Evolutionary conservation across 2,888 invertebrate species (phyloP).

Genomic region (Eupeodes latifasciatus): DNA sequence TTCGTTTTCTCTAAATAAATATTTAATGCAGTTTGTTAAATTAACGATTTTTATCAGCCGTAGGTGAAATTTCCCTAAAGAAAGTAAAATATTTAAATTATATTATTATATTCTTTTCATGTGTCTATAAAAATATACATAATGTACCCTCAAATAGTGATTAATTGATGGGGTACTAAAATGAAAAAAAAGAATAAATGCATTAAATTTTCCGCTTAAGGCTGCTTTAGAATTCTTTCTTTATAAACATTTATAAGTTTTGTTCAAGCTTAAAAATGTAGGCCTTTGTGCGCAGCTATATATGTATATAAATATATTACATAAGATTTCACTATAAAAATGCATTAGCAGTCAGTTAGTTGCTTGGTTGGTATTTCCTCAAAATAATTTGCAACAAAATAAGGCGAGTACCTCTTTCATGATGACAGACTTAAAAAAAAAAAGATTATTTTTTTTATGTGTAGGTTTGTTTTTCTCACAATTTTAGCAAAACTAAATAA

Average conservation of each 20-base stretch:
- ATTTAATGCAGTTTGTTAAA: background rate
- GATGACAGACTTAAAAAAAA: background rate
- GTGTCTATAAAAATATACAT: background rate
- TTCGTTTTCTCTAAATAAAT: background rate
- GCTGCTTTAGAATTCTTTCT: background rate
- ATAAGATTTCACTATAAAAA: background rate
- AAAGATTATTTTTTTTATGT: background rate
- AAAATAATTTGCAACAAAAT: constrained; percentile 23
- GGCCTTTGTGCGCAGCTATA: background rate
- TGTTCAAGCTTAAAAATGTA: background rate
- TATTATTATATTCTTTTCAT: background rate
- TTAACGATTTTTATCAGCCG: background rate
- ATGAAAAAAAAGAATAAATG: too few relatives aligned
- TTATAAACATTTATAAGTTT: background rate
- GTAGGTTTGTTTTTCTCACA: constrained; percentile 13
- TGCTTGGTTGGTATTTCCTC: background rate
- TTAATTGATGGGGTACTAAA: background rate
- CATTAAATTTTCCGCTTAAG: background rate
- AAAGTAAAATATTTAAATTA: background rate
- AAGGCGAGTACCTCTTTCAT: background rate
- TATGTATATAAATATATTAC: background rate
- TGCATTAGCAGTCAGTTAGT: background rate
- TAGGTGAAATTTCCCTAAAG: background rate
- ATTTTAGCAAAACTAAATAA: background rate
- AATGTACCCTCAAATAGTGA: background rate